phyloP scores from a whole-genome alignment of 2,888 invertebrate species.

The Caenorhabditis sp. region DNA sequence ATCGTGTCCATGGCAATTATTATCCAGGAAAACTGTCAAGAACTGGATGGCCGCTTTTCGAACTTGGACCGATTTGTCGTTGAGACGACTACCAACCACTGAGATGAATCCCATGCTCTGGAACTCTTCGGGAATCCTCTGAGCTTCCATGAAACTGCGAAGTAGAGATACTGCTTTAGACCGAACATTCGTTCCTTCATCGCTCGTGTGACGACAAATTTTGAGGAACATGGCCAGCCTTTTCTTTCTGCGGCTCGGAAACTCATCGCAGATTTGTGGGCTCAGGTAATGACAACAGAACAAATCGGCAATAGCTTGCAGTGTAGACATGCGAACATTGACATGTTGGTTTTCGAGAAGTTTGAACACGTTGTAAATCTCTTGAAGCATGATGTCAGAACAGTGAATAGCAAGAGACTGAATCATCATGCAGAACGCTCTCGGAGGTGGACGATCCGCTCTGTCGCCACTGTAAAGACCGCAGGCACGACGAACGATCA shows the following conservation, averaged over 20 bases:
- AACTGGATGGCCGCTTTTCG: slow-evolving; percentile 91
- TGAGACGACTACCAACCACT: slow-evolving; percentile 52
- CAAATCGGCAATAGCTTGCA: slow-evolving; percentile 46
- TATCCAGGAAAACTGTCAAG: slow-evolving; percentile 88
- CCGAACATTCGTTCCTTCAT: slow-evolving; percentile 84
- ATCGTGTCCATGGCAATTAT: slow-evolving; percentile 88
- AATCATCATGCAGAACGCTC: slow-evolving; percentile 64
- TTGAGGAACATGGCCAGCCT: slow-evolving; percentile 13
- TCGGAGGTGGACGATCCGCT: slow-evolving; percentile 65
- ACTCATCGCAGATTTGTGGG: background rate
- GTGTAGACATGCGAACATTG: slow-evolving; percentile 38
- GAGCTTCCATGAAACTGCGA: slow-evolving; percentile 79
- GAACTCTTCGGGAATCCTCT: slow-evolving; percentile 54
- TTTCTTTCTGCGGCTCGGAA: background rate
- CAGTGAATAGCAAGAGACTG: slow-evolving; percentile 20
- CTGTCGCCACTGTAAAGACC: slow-evolving; percentile 50
- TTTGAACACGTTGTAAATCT: slow-evolving; percentile 15
- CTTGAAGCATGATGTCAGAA: slow-evolving; percentile 46
- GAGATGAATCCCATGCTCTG: slow-evolving; percentile 56
- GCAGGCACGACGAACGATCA: slow-evolving; percentile 24
- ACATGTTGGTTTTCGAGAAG: slow-evolving; percentile 37
- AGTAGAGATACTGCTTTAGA: slow-evolving; percentile 91
- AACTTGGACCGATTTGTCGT: slow-evolving; percentile 87
- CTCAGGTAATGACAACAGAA: slow-evolving; percentile 30
- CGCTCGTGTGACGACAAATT: slow-evolving; percentile 31